phyloP scores from a whole-genome alignment of 2,113 vertebrate species.

The Cnemophilus loriae region DNA sequence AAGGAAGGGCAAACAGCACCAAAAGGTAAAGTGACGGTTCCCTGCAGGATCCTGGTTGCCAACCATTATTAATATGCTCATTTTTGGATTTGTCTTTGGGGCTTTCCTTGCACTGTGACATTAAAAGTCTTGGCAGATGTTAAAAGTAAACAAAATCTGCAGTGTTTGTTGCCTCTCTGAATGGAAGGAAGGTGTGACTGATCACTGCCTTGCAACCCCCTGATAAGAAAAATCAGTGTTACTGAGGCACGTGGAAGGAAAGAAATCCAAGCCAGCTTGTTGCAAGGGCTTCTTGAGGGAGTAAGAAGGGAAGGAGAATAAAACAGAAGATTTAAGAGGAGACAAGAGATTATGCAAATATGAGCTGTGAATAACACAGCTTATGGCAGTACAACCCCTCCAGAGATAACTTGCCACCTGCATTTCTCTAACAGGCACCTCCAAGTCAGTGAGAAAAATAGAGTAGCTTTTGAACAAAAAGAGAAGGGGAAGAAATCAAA shows the following conservation, averaged over 20 bases:
- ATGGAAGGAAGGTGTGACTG: slow-evolving; percentile 72
- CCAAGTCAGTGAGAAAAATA: background rate
- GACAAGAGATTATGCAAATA: slow-evolving; percentile 83
- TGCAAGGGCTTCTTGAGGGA: background rate
- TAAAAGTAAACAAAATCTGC: slow-evolving; percentile 60
- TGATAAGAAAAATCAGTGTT: slow-evolving; percentile 55
- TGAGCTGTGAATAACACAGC: slow-evolving; percentile 71
- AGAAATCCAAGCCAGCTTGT: slow-evolving; percentile 17
- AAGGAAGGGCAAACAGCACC: slow-evolving; percentile 62
- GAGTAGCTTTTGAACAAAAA: slow-evolving; percentile 14
- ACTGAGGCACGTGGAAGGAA: slow-evolving; percentile 47
- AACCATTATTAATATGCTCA: slow-evolving; percentile 69
- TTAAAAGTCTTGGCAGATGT: slow-evolving; percentile 74
- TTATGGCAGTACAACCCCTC: slow-evolving; percentile 45
- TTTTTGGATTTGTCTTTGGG: slow-evolving; percentile 65
- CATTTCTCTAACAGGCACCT: slow-evolving; percentile 12
- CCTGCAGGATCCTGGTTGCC: slow-evolving; percentile 55
- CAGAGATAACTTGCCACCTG: slow-evolving; percentile 51
- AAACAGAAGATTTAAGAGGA: slow-evolving; percentile 50
- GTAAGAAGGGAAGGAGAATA: slow-evolving; percentile 23
- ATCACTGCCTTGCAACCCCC: slow-evolving; percentile 37
- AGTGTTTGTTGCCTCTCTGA: slow-evolving; percentile 49
- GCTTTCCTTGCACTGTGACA: slow-evolving; percentile 23
- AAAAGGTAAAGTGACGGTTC: slow-evolving; percentile 18
- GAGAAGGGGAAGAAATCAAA: background rate